Conservation (phyloP, 2,797 vertebrate genomes). For the Onychomys arenicola region DNA sequence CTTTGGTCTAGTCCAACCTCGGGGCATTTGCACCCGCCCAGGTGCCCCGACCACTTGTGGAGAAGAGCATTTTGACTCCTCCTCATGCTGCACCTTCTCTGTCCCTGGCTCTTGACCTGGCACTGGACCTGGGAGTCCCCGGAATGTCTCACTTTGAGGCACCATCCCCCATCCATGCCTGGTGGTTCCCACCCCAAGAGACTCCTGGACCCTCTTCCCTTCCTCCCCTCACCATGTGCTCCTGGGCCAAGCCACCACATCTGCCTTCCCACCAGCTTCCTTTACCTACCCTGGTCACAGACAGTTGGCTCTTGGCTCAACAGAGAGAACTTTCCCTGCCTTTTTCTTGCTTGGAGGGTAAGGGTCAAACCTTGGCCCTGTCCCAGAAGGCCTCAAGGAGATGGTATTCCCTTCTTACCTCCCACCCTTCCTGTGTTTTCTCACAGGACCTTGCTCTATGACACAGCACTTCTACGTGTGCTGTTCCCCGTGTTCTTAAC, state of each 20-base stretch:
- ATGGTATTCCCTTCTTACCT: not conserved
- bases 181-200: not conserved
- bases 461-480: not conserved
- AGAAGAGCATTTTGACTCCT: not conserved
- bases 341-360: not conserved
- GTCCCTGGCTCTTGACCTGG: not conserved
- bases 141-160: not conserved
- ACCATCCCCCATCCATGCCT: not conserved
- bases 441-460: not conserved
- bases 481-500: not conserved
- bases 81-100: not conserved
- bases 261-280: not conserved
- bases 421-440: not conserved
- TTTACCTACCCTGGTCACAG: not conserved
- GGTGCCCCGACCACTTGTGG: not conserved
- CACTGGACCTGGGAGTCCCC: not conserved
- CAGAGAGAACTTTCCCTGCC: not conserved
- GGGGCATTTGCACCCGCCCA: not conserved
- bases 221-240: not conserved
- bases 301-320: not conserved
- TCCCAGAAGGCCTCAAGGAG: not conserved
- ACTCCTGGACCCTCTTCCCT: not conserved
- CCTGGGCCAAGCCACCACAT: not conserved
- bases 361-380: not conserved
- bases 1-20: not conserved